A percentile compares a stretch with the other conserved stretches of the same genome.
phyloP scores from a whole-genome alignment of 2,797 vertebrate genomes.

The Leptatherina wallacei region DNA sequence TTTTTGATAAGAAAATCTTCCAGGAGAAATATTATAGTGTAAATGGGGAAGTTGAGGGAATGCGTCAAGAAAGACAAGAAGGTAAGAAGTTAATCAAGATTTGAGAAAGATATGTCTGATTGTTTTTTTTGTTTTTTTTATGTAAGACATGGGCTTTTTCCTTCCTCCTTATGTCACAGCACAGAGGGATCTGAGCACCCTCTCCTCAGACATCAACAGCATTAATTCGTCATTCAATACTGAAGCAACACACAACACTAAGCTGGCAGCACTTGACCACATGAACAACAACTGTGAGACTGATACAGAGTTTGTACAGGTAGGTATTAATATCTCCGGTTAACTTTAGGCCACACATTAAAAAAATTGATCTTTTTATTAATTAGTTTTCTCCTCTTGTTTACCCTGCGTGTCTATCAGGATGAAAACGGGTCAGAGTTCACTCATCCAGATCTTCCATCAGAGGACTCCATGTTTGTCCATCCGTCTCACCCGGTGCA shows the following conservation, averaged over 20 bases:
- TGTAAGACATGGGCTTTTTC: not conserved
- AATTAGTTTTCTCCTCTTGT: not conserved
- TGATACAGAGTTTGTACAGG: not conserved
- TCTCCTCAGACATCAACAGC: slow-evolving; percentile 36
- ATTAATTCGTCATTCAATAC: slow-evolving; percentile 44
- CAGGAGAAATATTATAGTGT: slow-evolving; percentile 15
- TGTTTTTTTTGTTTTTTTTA: not conserved
- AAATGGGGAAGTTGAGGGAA: slow-evolving; percentile 54
- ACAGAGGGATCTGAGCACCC: slow-evolving; percentile 44
- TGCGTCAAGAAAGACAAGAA: slow-evolving; percentile 52
- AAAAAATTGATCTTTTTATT: not conserved
- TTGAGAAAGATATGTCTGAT: not conserved
- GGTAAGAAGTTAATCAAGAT: slow-evolving; percentile 46
- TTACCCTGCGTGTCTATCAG: slow-evolving; percentile 50
- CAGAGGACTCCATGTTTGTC: slow-evolving; percentile 78
- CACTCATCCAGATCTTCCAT: slow-evolving; percentile 67
- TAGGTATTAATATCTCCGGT: slow-evolving; percentile 24
- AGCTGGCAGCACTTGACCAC: slow-evolving; percentile 8
- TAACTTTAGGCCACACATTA: not conserved
- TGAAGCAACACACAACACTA: slow-evolving; percentile 25
- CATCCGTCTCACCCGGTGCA: slow-evolving; percentile 53
- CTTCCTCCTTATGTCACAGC: slow-evolving; percentile 45
- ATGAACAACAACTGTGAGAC: slow-evolving; percentile 6
- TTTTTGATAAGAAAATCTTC: slow-evolving; percentile 61
- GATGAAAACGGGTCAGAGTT: slow-evolving; percentile 43